A percentile compares a stretch with the other conserved stretches of the same genome.
These are phyloP conservation scores for Atlantisia rogersi DNA, from an alignment of 2,113 vertebrate genomes.

Conservation along the genomic window DNA sequence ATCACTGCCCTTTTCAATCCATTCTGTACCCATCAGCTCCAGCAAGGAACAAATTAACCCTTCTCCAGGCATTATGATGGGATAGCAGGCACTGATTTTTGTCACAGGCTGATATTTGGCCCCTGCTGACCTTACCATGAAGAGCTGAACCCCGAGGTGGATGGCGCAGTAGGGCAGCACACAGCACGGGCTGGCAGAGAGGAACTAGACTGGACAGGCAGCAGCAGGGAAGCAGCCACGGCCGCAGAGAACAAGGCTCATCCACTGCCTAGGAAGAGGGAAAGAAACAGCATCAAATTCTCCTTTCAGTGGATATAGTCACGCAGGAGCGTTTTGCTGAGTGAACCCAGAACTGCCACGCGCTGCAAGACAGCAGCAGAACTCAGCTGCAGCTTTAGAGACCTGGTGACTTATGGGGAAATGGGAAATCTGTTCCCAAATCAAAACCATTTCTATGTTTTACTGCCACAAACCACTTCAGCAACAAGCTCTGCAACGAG, in stretches of 20 bases:
- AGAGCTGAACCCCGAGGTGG: neutral
- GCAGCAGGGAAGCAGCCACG: neutral
- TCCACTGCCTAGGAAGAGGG: neutral
- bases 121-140: neutral
- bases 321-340: rapidly evolving
- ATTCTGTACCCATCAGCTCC: neutral
- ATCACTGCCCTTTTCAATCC: rapidly evolving
- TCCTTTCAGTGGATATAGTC: neutral
- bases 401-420: neutral
- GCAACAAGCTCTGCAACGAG: neutral
- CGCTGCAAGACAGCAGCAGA: neutral
- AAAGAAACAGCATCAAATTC: neutral
- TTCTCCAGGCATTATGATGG: neutral
- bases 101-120: neutral
- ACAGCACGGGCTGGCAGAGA: neutral
- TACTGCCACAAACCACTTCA: neutral
- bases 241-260: neutral
- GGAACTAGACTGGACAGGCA: neutral
- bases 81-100: neutral
- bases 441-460: neutral
- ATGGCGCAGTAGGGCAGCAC: neutral
- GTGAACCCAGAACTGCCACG: constrained; percentile 8
- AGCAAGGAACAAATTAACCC: neutral
- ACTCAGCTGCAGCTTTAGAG: rapidly evolving
- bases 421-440: neutral